Evolutionary conservation across 2,888 invertebrate genomes (phyloP), one percentile per base, ranked within the genome.

Genomic region (Volucella inflata): DNA sequence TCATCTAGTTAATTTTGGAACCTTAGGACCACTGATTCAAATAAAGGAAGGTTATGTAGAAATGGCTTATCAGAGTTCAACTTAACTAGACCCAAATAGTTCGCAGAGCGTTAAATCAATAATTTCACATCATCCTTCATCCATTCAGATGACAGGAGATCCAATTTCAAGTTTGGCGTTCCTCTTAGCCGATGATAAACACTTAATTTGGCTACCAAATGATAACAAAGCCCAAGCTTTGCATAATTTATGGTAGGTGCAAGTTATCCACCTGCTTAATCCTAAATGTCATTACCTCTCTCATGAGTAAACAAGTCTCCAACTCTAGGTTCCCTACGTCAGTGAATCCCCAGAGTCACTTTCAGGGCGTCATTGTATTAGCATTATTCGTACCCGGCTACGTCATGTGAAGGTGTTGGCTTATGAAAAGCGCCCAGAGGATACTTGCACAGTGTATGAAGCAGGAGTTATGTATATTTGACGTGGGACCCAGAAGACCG

Each of bases 221-320:
- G 14, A 48, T 36, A 1, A 38, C 30, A 11, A 40, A 30, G 21
- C 38, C 38, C 21, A 57, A 14, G 21, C 50, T 50, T 8, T 57
- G 40, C 55, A 65, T 75, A 65, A 75, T 65, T 75, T 21, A n/a
- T n/a, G n/a, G n/a, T n/a, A 75, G 21, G 46, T 46, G 70, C 57
- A 48, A 10, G 4, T 16, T n/a, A n/a, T 10, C 1, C 40, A n/a
- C 1, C 42, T 9, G 10, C 30, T 21, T 12, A 8, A n/a, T 14
- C 14, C 11, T 14, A 16, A 42, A n/a, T 38, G 9, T 44, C 46
- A 46, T 70, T 38, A 57, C 17, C 57, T 46, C 38, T 21, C 70
- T 17, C 70, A 36, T 17, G 57, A 38, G 53, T 30, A 67, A 67
- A 57, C 17, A 46, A 17, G 57, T 44, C 44, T 16, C 57, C 16